Base-by-base conservation (phyloP, 1,140 invertebrate species). In the Choristoneura fumiferana region DNA sequence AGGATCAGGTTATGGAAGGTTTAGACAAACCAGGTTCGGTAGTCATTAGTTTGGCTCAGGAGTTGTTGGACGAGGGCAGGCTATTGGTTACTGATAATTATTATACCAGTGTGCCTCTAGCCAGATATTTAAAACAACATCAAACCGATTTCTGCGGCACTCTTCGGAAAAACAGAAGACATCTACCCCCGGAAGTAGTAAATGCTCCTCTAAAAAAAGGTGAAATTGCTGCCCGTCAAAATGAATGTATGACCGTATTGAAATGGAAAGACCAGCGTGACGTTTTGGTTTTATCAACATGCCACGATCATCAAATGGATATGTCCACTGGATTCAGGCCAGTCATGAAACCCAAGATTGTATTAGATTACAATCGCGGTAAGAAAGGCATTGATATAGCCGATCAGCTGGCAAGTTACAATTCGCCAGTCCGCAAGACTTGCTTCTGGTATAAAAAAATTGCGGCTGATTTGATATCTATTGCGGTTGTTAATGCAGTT, bases 41-140 rank as follows among this genome's bases (percentile, higher is more conserved):
- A 8, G 68, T 77, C 45, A 64, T 71, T 56, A 40, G 33, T 45
- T 40, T 76, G 40, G 60, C 60, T 18, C 9, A 55, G 61, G 60
- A 68, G 13, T 8, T 79, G 6, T 55, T 76, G 13, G 39, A 72
- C 58, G 68, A 62, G 18, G 69, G 74, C n/a, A 73, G 86, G 55
- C 71, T 74, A 12, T 8, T 90, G 0, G 78, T 67, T 10, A 76
- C 76, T 0, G 86, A 90, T 40, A 89, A 89, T 67, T 90, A 72
- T 60, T 88, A 88, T 54, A 84, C 76, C 0, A 81, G 70, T 18
- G 40, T 79, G 15, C 13, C 54, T 14, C 58, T 90, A n/a, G 76
- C 78, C 0, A 17, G 73, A 37, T 66, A 71, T 38, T 34, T 65
- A 1, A 54, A 57, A 54, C 6, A 34, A 4, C 29, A 12, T 9